Conservation (phyloP, 2,888 invertebrate genomes). For the Conomelus anceps region DNA sequence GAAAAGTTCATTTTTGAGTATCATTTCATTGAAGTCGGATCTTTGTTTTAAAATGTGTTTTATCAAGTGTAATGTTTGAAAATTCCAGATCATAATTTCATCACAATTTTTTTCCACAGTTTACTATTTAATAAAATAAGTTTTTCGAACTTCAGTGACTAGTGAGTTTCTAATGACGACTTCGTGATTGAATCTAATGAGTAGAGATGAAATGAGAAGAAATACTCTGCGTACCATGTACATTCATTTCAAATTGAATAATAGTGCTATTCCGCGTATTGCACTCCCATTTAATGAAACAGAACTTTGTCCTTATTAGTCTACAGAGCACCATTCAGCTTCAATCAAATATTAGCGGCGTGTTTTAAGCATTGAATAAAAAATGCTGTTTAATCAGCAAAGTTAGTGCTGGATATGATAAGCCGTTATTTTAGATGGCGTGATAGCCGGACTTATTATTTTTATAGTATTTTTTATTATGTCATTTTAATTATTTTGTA, state of each 20-base stretch:
- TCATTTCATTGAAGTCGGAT: too few species aligned
- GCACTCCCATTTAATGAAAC: background rate
- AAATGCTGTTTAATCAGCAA: background rate
- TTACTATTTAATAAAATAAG: too few species aligned
- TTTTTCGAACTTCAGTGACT: too few species aligned
- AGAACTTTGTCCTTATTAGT: background rate
- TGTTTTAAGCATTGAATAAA: background rate
- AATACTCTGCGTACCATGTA: background rate
- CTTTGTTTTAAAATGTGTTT: too few species aligned
- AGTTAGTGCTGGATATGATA: background rate
- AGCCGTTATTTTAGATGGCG: too few species aligned
- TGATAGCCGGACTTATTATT: too few species aligned
- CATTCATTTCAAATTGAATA: background rate
- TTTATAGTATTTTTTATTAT: too few species aligned
- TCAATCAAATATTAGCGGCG: background rate
- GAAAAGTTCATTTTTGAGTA: too few species aligned
- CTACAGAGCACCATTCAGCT: background rate
- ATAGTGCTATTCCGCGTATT: background rate
- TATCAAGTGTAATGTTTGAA: too few species aligned
- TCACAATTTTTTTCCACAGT: too few species aligned
- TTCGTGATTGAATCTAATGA: background rate
- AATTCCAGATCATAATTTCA: too few species aligned
- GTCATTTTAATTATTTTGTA: too few species aligned
- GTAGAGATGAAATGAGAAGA: background rate
- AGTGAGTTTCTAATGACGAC: background rate